phyloP scores from a whole-genome alignment of 30 jellyfish, hydroid and myxozoan species.

The Pseudorhiza aurosa region DNA sequence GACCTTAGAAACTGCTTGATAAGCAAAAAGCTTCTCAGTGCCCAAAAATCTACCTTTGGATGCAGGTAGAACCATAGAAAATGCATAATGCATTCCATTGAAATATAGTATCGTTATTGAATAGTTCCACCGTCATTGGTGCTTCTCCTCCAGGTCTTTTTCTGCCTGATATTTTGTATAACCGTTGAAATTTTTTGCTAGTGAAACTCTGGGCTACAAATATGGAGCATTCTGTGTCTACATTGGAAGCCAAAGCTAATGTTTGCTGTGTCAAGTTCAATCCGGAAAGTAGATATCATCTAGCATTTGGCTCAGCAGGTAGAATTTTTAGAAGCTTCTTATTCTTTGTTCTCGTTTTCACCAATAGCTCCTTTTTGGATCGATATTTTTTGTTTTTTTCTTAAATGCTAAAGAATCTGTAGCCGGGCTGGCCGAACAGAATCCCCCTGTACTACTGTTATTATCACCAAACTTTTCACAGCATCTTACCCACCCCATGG shows the following conservation, averaged over 20 bases:
- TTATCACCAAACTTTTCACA: too few species aligned
- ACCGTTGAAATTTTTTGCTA: conserved; percentile 7
- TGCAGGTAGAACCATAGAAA: too few species aligned
- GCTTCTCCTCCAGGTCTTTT: neutral
- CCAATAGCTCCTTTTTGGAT: neutral
- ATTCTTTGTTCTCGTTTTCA: neutral
- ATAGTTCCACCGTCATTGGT: too few species aligned
- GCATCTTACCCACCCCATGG: too few species aligned
- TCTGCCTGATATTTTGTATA: neutral
- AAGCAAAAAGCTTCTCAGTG: too few species aligned
- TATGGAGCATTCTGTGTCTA: conserved; percentile 96
- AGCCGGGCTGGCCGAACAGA: too few species aligned
- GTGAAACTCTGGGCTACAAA: conserved; percentile 97
- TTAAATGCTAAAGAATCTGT: too few species aligned
- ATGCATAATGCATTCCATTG: neutral
- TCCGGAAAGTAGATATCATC: conserved; percentile 85
- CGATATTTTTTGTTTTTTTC: neutral
- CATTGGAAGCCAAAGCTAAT: conserved; percentile 94
- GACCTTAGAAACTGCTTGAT: too few species aligned
- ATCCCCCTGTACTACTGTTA: too few species aligned
- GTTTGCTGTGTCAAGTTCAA: conserved; percentile 97
- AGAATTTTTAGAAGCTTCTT: neutral
- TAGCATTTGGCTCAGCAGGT: conserved; percentile 99
- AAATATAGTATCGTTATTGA: neutral
- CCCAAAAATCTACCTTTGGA: too few species aligned